These are phyloP conservation scores for Megathymus violae DNA, from an alignment of 1,140 invertebrate species.

Conservation along the genomic window DNA sequence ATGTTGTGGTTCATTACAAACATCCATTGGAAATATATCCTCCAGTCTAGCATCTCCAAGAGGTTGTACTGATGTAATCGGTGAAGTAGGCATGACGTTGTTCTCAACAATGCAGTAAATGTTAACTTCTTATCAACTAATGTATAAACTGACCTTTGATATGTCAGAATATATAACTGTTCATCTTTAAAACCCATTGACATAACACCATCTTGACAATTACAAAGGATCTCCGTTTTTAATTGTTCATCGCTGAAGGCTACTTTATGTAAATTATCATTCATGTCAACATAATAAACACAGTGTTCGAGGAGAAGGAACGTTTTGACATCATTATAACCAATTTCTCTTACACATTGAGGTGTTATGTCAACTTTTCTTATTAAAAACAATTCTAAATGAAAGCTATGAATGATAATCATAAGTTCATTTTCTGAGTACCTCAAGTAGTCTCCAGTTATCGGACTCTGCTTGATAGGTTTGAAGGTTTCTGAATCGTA, in stretches of 20 bases:
- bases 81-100: constrained; percentile 43
- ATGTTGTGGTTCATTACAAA: constrained; percentile 48
- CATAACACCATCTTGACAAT: constrained; percentile 45
- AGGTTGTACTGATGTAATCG: constrained; percentile 47
- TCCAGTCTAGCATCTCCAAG: constrained; percentile 53
- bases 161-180: constrained; percentile 50
- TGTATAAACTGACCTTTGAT: constrained; percentile 49
- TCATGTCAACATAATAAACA: constrained; percentile 54
- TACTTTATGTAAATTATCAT: constrained; percentile 55
- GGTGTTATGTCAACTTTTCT: too few species aligned
- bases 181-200: constrained; percentile 44
- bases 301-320: constrained; percentile 47
- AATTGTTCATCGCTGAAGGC: constrained; percentile 18
- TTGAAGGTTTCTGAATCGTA: constrained; percentile 55
- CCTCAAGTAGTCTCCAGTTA: constrained; percentile 49
- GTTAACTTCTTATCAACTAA: constrained; percentile 34
- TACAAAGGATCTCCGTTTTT: constrained; percentile 26
- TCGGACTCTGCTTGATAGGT: constrained; percentile 25
- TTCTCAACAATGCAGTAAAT: constrained; percentile 32
- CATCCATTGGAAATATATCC: constrained; percentile 61
- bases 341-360: too few species aligned
- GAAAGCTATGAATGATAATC: constrained; percentile 44
- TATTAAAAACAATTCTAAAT: constrained; percentile 50
- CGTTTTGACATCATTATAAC: constrained; percentile 52
- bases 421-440: constrained; percentile 55